Percentiles rank a stretch among this genome's conserved stretches.
phyloP scores from a whole-genome alignment of 2,888 invertebrate species.

The Sarcophaga caerulescens region DNA sequence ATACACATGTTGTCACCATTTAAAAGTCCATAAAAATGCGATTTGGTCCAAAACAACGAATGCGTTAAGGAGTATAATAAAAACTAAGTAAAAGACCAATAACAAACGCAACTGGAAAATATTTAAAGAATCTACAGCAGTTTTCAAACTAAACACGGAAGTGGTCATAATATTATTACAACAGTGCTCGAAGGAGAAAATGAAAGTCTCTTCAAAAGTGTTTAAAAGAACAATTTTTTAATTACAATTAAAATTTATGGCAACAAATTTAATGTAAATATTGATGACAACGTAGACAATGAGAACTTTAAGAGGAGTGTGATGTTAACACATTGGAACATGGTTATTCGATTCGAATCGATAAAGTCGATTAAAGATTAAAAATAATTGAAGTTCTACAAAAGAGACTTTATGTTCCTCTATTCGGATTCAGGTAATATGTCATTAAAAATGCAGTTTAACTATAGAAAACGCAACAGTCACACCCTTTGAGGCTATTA shows the following conservation, averaged over 20 bases:
- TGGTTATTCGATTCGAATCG: no score
- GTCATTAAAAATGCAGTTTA: no score
- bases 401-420: no score
- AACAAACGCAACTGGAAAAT: slow-evolving; percentile 38
- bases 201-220: slow-evolving; percentile 24
- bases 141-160: slow-evolving; percentile 42
- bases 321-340: no score
- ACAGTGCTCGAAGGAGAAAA: no score
- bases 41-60: slow-evolving; percentile 26
- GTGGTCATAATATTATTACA: slow-evolving; percentile 26
- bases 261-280: slow-evolving; percentile 48
- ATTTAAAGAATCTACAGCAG: slow-evolving; percentile 26
- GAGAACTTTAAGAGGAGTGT: background rate
- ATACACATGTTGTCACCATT: slow-evolving; percentile 50
- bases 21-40: slow-evolving; percentile 49
- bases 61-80: slow-evolving; percentile 23
- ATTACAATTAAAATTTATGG: slow-evolving; percentile 37
- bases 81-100: slow-evolving; percentile 43
- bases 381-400: no score
- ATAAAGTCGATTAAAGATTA: no score
- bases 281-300: slow-evolving; percentile 25
- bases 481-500: no score
- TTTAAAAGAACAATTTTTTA: slow-evolving; percentile 48
- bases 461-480: no score
- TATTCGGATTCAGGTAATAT: no score